Percentiles rank a stretch among this genome's conserved stretches.
These are phyloP conservation scores for Menidia menidia DNA, from an alignment of 2,797 vertebrate species.

Conservation along the genomic window DNA sequence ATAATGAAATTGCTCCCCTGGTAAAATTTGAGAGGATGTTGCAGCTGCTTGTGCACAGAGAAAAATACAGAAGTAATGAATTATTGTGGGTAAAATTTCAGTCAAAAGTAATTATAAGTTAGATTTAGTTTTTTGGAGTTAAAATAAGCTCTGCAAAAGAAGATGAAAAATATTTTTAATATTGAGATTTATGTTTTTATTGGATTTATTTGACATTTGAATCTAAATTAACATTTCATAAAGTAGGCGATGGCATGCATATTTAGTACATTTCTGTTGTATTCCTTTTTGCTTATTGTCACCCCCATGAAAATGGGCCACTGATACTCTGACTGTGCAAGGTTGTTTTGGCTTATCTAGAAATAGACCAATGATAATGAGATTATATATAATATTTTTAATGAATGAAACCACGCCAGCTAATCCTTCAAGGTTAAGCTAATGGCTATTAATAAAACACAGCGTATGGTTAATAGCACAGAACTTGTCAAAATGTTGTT, in stretches of 20 bases:
- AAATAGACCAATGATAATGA: constrained; percentile 78
- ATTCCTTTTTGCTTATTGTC: not conserved
- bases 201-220: too few relatives aligned
- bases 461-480: constrained; percentile 2
- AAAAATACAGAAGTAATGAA: too few relatives aligned
- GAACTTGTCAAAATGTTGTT: not conserved
- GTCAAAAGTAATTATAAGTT: too few relatives aligned
- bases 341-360: constrained; percentile 76
- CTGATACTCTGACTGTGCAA: constrained; percentile 36
- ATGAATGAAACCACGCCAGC: constrained; percentile 42
- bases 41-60: too few relatives aligned
- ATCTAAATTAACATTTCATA: not conserved
- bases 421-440: constrained; percentile 48
- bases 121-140: too few relatives aligned
- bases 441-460: constrained; percentile 37
- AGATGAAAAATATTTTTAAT: too few relatives aligned
- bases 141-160: too few relatives aligned
- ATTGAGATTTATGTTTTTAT: too few relatives aligned
- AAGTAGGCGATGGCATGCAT: not conserved
- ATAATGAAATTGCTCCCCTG: too few relatives aligned
- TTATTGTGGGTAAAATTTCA: too few relatives aligned
- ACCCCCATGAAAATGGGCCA: constrained; percentile 11
- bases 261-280: not conserved
- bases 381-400: constrained; percentile 79
- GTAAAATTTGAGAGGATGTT: too few relatives aligned